A percentile compares a stretch with the other conserved stretches of the same genome.
Conservation (phyloP, 2,113 vertebrate genomes). For the Carassius carassius region DNA sequence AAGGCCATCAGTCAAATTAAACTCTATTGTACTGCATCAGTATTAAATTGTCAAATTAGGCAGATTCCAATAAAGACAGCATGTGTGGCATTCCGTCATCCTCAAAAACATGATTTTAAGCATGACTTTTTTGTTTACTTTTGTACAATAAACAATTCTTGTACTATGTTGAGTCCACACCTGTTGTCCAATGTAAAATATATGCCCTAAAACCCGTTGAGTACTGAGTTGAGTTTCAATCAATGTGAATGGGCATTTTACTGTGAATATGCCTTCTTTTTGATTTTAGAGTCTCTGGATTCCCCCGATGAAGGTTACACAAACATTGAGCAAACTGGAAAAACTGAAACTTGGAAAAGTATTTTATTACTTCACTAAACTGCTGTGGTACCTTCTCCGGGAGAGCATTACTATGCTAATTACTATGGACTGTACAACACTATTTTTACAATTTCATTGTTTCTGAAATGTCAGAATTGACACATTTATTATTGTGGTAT, state of each 20-base stretch:
- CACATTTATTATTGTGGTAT: background rate
- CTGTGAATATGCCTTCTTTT: background rate
- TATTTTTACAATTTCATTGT: background rate
- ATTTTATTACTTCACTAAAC: conserved; percentile 8
- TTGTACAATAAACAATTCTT: background rate
- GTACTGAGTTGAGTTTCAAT: background rate
- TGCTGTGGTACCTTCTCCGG: background rate
- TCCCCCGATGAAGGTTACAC: background rate
- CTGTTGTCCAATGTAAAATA: background rate
- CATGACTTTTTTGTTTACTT: background rate
- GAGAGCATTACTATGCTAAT: background rate
- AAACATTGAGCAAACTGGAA: conserved; percentile 24
- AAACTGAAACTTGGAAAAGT: conserved; percentile 9
- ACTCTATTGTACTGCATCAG: background rate
- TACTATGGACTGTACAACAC: background rate
- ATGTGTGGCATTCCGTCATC: background rate
- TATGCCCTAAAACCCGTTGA: background rate
- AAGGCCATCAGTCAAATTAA: background rate
- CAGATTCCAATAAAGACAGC: background rate
- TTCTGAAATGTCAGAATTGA: background rate
- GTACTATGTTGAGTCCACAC: background rate
- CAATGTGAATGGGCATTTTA: background rate
- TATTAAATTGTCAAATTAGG: background rate
- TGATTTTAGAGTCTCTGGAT: background rate
- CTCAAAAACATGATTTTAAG: background rate